Conservation (phyloP, 2,888 invertebrate genomes). For the Caenorhabditis plicata region DNA sequence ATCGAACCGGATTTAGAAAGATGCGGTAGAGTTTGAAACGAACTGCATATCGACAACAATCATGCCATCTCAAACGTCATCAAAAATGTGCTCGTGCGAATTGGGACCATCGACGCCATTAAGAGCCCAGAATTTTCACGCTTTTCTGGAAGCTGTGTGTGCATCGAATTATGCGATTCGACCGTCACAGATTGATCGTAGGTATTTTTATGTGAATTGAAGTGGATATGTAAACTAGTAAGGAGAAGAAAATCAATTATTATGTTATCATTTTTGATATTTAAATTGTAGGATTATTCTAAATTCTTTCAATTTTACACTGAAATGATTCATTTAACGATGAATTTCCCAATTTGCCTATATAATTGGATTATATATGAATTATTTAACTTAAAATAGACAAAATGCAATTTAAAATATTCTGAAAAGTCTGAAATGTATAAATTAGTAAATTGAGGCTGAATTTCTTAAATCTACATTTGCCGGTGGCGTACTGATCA, state of each 20-base stretch:
- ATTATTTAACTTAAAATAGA: too few relatives aligned
- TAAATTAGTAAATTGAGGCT: too few relatives aligned
- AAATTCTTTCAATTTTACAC: neutral
- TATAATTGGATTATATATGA: too few relatives aligned
- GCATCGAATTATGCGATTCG: constrained; percentile 24
- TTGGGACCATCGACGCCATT: neutral
- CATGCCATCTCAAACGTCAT: constrained; percentile 1
- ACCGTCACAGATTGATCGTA: constrained; percentile 20
- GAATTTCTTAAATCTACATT: too few relatives aligned
- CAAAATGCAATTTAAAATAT: neutral
- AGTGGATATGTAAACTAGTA: too few relatives aligned
- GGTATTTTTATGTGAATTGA: too few relatives aligned
- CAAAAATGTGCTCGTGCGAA: neutral
- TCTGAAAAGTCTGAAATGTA: too few relatives aligned
- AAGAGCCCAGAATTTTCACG: constrained; percentile 12
- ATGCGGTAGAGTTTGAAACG: constrained; percentile 8
- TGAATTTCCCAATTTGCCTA: neutral
- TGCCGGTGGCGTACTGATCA: too few relatives aligned
- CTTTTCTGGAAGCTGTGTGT: constrained; percentile 19
- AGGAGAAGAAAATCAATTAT: neutral
- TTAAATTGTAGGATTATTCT: neutral
- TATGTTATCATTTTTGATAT: neutral
- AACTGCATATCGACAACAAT: constrained; percentile 12
- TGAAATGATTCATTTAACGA: neutral
- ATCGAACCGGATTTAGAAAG: neutral